Evolutionary conservation across 2,888 invertebrate species (phyloP), one percentile per base, ranked within the genome.

Genomic region (Limnephilus rhombicus): DNA sequence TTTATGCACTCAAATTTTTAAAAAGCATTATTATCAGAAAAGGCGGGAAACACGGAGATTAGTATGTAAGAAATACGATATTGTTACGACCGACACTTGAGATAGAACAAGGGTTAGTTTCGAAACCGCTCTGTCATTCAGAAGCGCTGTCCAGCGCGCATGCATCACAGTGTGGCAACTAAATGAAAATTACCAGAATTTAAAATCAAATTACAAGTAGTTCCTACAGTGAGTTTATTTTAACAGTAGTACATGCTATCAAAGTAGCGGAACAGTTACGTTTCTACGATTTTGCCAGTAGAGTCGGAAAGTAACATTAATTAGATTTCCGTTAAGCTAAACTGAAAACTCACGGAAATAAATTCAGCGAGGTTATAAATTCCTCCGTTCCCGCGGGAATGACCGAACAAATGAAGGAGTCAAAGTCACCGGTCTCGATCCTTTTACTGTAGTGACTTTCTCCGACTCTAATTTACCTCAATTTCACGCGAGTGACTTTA

Each of bases 401-500:
- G 34, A 41, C 53, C 85, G n/a, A 85, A 85, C 85, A 85, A 90
- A 85, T 90, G 81, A 83, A 53, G 68, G 68, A 68, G 68, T 90
- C 90, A 68, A 34, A 85, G 81, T 81, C 90, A 24, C 34, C 68
- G 9, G 18, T 80, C 80, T 18, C 34, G 18, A 68, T 68, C 68
- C 68, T 68, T 24, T 41, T 49, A 49, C 45, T 49, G 29, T 86
- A 86, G 81, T 91, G 87, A 88, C 92, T 85, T 92, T 80, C 88
- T n/a, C 68, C 24, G 68, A n/a, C 24, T 68, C 68, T 68, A 90
- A 91, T 90, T 91, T 85, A 92, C 91, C 90, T 90, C 92, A 90
- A 92, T 92, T 92, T 92, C 91, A 91, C 91, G 91, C 92, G 92
- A 82, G 37, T 91, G 86, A 45, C 80, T 82, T 37, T 87, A 80